phyloP scores from a whole-genome alignment of 1,140 invertebrate genomes.

The Armadillidium nasatum region DNA sequence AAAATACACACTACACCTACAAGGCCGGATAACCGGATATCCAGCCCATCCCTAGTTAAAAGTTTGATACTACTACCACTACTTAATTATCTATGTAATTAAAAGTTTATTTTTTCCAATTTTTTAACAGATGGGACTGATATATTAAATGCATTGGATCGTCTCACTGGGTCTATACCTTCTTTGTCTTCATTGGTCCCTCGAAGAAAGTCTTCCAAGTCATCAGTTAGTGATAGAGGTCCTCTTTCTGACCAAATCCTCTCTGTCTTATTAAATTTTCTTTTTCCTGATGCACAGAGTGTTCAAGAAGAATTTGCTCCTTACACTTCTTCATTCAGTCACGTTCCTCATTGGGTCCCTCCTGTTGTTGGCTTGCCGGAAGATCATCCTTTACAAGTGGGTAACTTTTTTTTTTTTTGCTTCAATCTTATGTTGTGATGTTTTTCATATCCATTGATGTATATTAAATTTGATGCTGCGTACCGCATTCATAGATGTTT shows the following conservation, averaged over 20 bases:
- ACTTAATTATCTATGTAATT: too few species aligned
- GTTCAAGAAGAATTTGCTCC: slow-evolving; percentile 43
- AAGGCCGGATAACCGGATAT: too few species aligned
- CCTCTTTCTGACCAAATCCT: slow-evolving; percentile 71
- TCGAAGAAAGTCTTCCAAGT: slow-evolving; percentile 38
- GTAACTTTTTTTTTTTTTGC: background rate
- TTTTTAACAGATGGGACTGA: slow-evolving; percentile 44
- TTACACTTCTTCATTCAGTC: slow-evolving; percentile 42
- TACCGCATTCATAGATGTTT: too few species aligned
- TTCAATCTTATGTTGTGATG: too few species aligned
- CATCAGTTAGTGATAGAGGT: slow-evolving; percentile 54
- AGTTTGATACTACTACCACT: too few species aligned
- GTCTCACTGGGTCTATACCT: slow-evolving; percentile 51
- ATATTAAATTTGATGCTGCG: too few species aligned
- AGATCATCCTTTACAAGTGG: slow-evolving; percentile 42
- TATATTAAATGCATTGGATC: slow-evolving; percentile 52
- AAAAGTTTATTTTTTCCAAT: background rate
- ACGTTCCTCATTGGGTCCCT: slow-evolving; percentile 33
- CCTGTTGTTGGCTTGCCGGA: slow-evolving; percentile 18
- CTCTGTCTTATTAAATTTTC: slow-evolving; percentile 70
- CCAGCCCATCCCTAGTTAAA: too few species aligned
- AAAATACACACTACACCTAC: too few species aligned
- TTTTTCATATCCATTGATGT: too few species aligned
- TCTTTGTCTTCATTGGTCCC: slow-evolving; percentile 32
- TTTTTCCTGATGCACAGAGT: slow-evolving; percentile 83